phyloP scores from a whole-genome alignment of 2,113 vertebrate species.

The Spheniscus mendiculus region DNA sequence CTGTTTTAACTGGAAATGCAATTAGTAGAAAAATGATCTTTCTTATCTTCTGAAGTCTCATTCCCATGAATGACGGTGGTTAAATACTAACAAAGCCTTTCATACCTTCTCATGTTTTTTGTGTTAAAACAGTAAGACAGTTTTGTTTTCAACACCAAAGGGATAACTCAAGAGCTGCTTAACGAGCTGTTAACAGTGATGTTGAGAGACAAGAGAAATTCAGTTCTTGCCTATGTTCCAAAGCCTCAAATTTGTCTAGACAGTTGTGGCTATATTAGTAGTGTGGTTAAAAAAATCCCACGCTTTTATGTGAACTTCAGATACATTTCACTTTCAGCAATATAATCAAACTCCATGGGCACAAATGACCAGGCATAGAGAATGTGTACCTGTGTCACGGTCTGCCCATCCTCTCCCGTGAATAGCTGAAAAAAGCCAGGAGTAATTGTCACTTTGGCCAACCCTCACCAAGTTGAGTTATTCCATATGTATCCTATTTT shows the following conservation, averaged over 20 bases:
- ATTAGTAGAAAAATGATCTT: neutral
- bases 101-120: neutral
- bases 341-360: neutral
- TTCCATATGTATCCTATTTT: neutral
- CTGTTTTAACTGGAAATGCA: neutral
- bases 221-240: neutral
- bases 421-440: neutral
- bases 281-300: neutral
- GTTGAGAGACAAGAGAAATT: neutral
- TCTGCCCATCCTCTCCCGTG: neutral
- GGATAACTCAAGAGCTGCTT: neutral
- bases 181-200: neutral
- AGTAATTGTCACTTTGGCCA: neutral
- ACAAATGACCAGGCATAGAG: neutral
- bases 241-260: neutral
- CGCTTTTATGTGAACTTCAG: neutral
- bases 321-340: neutral
- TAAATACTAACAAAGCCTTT: neutral
- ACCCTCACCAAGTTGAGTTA: neutral
- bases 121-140: neutral
- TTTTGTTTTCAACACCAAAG: neutral
- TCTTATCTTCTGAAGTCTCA: neutral
- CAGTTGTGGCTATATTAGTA: neutral
- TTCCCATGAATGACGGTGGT: neutral
- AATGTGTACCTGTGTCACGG: accelerated